These are phyloP conservation scores for Chromis chromis DNA, from an alignment of 2,797 vertebrate genomes.

Conservation along the genomic window DNA sequence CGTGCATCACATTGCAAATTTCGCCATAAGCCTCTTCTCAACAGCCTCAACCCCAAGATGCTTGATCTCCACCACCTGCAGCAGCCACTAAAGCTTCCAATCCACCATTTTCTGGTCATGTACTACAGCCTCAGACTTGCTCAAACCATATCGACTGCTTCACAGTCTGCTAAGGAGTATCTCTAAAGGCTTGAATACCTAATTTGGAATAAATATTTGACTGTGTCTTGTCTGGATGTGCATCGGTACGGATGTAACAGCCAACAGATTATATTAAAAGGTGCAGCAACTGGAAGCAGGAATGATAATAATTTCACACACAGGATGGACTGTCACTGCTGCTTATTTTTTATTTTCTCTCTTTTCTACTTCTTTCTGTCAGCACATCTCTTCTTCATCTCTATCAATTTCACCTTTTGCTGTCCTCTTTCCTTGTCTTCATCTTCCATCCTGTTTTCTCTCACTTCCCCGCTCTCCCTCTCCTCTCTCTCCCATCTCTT, in stretches of 20 bases:
- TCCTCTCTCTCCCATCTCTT: slow-evolving; percentile 11
- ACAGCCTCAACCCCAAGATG: neutral
- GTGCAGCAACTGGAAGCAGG: slow-evolving; percentile 26
- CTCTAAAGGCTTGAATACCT: slow-evolving; percentile 22
- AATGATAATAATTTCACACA: slow-evolving; percentile 45
- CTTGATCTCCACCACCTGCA: neutral
- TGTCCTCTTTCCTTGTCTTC: slow-evolving; percentile 1
- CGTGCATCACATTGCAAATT: neutral
- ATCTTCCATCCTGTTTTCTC: slow-evolving; percentile 17
- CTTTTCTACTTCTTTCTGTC: slow-evolving; percentile 31
- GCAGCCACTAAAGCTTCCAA: neutral
- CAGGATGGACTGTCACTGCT: slow-evolving; percentile 11
- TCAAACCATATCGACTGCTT: neutral
- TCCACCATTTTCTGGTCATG: slow-evolving; percentile 5
- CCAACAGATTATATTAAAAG: slow-evolving; percentile 26
- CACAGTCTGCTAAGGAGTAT: slow-evolving; percentile 21
- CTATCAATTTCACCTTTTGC: slow-evolving; percentile 15
- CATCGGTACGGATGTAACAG: slow-evolving; percentile 17
- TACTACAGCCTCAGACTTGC: neutral
- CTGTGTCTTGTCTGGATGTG: slow-evolving; percentile 20
- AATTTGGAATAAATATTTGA: slow-evolving; percentile 48
- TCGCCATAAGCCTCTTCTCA: neutral
- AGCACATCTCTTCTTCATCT: neutral
- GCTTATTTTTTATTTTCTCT: slow-evolving; percentile 17
- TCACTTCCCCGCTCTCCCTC: neutral